Evolutionary conservation across 2,797 vertebrate genomes (phyloP).

Genomic region (Helostoma temminkii): DNA sequence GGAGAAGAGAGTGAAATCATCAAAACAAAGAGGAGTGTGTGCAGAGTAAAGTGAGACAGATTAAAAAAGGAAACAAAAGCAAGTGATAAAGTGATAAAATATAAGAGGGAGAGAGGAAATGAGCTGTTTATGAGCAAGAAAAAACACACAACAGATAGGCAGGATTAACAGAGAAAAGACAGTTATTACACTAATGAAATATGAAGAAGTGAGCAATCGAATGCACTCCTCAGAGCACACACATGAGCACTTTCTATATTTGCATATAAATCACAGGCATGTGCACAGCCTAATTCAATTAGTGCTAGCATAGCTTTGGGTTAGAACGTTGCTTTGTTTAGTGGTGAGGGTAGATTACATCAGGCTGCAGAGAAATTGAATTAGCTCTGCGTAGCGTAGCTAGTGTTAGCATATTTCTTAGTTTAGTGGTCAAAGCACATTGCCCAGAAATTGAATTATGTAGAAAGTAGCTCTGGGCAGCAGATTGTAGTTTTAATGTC

Average conservation of each 20-base stretch:
- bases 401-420: conserved; percentile 41
- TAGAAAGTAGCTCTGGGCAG: conserved; percentile 7
- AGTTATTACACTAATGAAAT: conserved; percentile 7
- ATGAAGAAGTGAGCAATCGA: neutral
- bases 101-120: too few species aligned
- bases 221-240: neutral
- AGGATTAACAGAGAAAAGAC: conserved; percentile 6
- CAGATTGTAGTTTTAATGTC: conserved; percentile 29
- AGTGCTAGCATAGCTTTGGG: conserved; percentile 47
- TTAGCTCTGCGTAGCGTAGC: conserved; percentile 43
- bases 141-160: neutral
- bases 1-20: neutral
- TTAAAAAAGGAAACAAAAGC: neutral
- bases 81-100: neutral
- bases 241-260: conserved; percentile 41
- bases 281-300: conserved; percentile 55
- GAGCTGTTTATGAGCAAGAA: neutral
- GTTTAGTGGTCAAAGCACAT: conserved; percentile 38
- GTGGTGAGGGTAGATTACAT: conserved; percentile 37
- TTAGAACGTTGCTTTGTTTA: conserved; percentile 36
- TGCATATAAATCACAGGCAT: conserved; percentile 62
- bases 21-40: neutral
- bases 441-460: conserved; percentile 53
- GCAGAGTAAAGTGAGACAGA: neutral
- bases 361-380: conserved; percentile 48